Percentiles rank a stretch among this genome's conserved stretches.
phyloP scores from a whole-genome alignment of 2,113 vertebrate genomes.

The Rhinichthys klamathensis region DNA sequence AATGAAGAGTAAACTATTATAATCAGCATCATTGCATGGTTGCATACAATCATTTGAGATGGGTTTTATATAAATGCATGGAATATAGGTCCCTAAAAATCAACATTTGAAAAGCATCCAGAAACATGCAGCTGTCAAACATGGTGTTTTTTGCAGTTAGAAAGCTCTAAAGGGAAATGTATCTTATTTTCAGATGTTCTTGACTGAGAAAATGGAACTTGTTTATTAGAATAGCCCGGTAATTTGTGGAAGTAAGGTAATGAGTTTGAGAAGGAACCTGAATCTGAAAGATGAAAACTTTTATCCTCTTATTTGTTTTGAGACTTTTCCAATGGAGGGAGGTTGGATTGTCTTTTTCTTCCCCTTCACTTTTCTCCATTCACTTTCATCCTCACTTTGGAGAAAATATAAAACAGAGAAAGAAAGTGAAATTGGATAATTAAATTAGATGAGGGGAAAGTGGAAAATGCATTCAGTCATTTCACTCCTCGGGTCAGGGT shows the following conservation, averaged over 20 bases:
- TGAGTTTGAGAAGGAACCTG: neutral
- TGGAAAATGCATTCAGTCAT: neutral
- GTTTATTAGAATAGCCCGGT: neutral
- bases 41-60: neutral
- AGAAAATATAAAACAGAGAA: neutral
- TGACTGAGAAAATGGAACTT: neutral
- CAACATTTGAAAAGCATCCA: neutral
- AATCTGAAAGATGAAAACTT: neutral
- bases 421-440: neutral
- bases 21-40: neutral
- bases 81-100: neutral
- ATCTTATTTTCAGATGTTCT: slow-evolving; percentile 15
- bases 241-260: neutral
- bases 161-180: neutral
- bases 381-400: neutral
- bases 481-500: neutral
- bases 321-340: neutral
- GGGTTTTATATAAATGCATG: neutral
- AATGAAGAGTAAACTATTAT: neutral
- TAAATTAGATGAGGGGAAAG: slow-evolving; percentile 13
- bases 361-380: slow-evolving; percentile 29
- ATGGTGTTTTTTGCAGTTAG: neutral
- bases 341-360: neutral
- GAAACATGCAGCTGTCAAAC: neutral
- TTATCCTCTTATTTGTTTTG: neutral